Conservation (phyloP, 2,113 vertebrate genomes). For the Stegastes partitus region DNA sequence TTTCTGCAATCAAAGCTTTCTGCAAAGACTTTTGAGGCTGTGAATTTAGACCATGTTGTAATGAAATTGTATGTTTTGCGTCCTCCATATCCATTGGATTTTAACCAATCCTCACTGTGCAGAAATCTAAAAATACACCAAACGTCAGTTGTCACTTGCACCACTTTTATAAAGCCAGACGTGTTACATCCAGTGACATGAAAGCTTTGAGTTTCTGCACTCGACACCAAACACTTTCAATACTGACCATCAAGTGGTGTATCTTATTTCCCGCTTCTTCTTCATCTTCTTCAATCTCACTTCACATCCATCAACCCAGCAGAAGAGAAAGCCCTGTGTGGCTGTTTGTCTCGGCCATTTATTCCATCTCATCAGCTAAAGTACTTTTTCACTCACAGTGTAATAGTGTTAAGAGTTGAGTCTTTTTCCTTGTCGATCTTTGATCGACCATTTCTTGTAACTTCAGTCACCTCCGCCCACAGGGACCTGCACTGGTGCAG, state of each 20-base stretch:
- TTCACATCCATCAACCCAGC: neutral
- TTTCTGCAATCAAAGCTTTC: neutral
- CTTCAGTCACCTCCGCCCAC: conserved; percentile 30
- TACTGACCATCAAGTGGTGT: neutral
- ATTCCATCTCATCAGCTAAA: conserved; percentile 63
- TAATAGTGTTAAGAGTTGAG: conserved; percentile 38
- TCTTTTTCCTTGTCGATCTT: conserved; percentile 7
- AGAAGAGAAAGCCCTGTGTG: neutral
- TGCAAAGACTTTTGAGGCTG: neutral
- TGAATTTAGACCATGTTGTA: no score
- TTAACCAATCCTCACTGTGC: neutral
- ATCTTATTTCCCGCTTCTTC: conserved; percentile 8
- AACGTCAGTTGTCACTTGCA: neutral
- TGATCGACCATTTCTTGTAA: conserved; percentile 4
- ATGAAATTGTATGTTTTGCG: no score
- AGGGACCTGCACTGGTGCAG: conserved; percentile 19
- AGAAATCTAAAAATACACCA: neutral
- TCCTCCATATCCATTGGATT: neutral
- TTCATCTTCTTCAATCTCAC: neutral
- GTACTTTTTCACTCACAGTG: conserved; percentile 49
- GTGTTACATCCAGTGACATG: neutral
- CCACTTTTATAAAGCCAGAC: neutral
- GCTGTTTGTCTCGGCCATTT: conserved; percentile 48
- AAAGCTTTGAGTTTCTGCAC: neutral
- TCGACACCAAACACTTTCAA: neutral